These are phyloP conservation scores for Brienomyrus longianalis DNA, from an alignment of 2,113 vertebrate species.

Conservation along the genomic window DNA sequence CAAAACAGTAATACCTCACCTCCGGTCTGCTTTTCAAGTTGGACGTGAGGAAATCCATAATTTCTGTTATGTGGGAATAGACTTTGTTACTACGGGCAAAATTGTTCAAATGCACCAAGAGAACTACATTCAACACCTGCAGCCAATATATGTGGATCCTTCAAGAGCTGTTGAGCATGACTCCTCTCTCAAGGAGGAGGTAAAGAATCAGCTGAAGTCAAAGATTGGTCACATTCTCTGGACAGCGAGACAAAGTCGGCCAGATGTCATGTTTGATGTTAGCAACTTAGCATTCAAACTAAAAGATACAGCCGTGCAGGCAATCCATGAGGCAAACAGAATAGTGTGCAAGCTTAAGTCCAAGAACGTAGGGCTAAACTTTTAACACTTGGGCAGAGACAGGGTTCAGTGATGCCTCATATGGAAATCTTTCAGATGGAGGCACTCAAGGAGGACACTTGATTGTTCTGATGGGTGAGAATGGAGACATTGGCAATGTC, in stretches of 20 bases:
- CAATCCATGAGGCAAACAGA: not conserved
- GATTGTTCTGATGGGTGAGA: not conserved
- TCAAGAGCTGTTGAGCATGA: not conserved
- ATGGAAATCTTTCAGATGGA: not conserved
- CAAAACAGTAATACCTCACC: not conserved
- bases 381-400: not conserved
- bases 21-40: not conserved
- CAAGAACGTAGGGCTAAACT: not conserved
- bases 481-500: not conserved
- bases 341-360: not conserved
- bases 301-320: no score
- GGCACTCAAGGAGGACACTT: not conserved
- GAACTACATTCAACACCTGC: not conserved
- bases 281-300: no score
- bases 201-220: not conserved
- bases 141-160: not conserved
- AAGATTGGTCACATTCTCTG: not conserved
- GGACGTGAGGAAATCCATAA: not conserved
- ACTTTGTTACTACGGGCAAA: not conserved
- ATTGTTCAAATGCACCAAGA: not conserved
- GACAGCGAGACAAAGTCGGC: no score
- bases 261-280: no score
- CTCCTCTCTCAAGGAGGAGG: not conserved
- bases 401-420: not conserved
- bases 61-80: no score